A percentile compares a stretch with the other conserved stretches of the same genome.
phyloP scores from a whole-genome alignment of 2,888 invertebrate genomes.

The Athetis lepigone region DNA sequence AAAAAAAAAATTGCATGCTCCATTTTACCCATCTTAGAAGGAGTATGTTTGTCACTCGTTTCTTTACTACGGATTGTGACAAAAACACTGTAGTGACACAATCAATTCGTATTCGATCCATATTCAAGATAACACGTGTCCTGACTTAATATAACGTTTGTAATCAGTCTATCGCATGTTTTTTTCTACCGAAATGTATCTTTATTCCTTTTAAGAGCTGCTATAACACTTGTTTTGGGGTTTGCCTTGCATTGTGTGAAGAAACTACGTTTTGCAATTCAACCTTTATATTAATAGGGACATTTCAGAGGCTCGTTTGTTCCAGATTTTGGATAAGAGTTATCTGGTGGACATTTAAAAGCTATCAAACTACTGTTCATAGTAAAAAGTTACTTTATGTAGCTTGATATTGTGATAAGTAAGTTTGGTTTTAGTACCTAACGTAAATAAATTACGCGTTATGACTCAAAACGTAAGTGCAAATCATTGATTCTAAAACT shows the following conservation, averaged over 20 bases:
- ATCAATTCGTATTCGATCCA: conserved; percentile 71
- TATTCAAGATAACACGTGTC: conserved; percentile 66
- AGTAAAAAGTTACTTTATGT: too few species aligned
- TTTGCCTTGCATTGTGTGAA: conserved; percentile 71
- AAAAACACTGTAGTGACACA: conserved; percentile 64
- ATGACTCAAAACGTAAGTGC: too few species aligned
- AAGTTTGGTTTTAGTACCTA: background rate
- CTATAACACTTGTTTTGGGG: conserved; percentile 65
- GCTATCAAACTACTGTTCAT: conserved; percentile 43
- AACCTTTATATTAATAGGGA: conserved; percentile 59
- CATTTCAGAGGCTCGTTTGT: conserved; percentile 59
- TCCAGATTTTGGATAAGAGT: conserved; percentile 50
- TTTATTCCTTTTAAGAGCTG: conserved; percentile 70
- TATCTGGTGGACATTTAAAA: conserved; percentile 22
- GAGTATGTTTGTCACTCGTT: background rate
- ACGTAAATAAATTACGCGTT: background rate
- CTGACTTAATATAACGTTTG: conserved; percentile 71
- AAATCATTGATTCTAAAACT: too few species aligned
- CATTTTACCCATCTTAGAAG: background rate
- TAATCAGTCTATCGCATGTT: conserved; percentile 71
- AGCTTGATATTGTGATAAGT: too few species aligned
- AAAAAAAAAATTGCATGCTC: background rate
- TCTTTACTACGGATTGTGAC: conserved; percentile 11
- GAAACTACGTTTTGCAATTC: conserved; percentile 69
- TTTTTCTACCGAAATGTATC: conserved; percentile 69